Evolutionary conservation across 2,113 vertebrate species (phyloP).

Genomic region (Dipodomys merriami): DNA sequence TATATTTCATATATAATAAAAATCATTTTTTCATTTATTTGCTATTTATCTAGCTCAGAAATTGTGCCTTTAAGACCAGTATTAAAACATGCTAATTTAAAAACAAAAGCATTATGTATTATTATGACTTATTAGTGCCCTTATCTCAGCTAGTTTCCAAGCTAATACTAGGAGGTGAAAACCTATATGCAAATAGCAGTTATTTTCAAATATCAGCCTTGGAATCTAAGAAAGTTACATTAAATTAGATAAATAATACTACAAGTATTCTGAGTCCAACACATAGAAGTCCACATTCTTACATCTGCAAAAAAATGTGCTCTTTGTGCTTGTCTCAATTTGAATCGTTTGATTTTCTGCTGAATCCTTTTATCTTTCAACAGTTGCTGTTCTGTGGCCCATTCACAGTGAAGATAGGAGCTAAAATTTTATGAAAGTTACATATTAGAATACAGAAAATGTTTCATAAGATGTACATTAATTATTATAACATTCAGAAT

Average conservation of each 20-base stretch:
- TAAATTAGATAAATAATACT: not conserved
- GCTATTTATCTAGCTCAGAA: not conserved
- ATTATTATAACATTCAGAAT: conserved; percentile 21
- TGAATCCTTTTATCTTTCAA: conserved; percentile 99
- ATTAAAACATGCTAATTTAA: conserved; percentile 16
- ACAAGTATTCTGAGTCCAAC: conserved; percentile 35
- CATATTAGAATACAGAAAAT: conserved; percentile 70
- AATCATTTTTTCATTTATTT: conserved; percentile 53
- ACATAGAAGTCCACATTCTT: conserved; percentile 82
- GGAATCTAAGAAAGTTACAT: conserved; percentile 1
- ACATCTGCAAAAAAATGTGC: conserved; percentile 99
- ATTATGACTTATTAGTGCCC: not conserved
- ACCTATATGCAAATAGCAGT: not conserved
- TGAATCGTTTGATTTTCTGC: conserved; percentile 99
- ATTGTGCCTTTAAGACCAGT: not conserved
- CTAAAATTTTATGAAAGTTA: conserved; percentile 85
- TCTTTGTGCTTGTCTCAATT: conserved; percentile 97
- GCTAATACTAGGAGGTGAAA: not conserved
- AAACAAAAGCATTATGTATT: not conserved
- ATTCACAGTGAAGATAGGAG: conserved; percentile 99
- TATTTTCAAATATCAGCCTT: conserved; percentile 21
- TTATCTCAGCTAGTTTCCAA: conserved; percentile 17
- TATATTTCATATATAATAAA: not conserved
- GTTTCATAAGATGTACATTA: conserved; percentile 38
- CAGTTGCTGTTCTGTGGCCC: conserved; percentile 98